A percentile compares a stretch with the other conserved stretches of the same genome.
Evolutionary conservation across 2,113 vertebrate species (phyloP).

Genomic region (Lagenorhynchus albirostris): DNA sequence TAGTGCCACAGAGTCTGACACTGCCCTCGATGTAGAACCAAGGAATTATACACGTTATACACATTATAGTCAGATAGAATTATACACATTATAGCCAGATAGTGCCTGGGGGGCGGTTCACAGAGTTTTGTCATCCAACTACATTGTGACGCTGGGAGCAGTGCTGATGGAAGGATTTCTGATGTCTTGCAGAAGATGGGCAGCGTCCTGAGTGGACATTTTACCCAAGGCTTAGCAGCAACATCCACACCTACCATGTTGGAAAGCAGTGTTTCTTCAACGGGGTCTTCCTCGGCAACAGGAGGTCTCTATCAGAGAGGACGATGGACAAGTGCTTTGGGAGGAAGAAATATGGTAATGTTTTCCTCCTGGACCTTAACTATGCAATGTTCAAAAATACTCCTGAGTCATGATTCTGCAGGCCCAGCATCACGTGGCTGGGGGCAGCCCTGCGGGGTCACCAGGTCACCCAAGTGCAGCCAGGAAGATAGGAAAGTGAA

Average conservation of each 20-base stretch:
- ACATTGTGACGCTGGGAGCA: not conserved
- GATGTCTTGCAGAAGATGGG: constrained; percentile 66
- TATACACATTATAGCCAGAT: not conserved
- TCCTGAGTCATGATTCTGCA: not conserved
- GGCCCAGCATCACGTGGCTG: not conserved
- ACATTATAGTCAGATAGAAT: fast-evolving
- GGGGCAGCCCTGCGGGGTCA: not conserved
- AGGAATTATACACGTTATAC: not conserved
- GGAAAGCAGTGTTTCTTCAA: constrained; percentile 72
- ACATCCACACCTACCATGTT: constrained; percentile 68
- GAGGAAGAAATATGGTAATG: constrained; percentile 67
- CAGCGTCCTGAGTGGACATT: constrained; percentile 72
- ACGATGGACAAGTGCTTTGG: constrained; percentile 62
- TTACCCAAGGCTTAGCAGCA: constrained; percentile 66
- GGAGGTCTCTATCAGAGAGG: constrained; percentile 51
- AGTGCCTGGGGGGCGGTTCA: not conserved
- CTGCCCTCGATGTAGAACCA: not conserved
- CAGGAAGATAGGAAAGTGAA: not conserved
- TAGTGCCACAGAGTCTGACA: not conserved
- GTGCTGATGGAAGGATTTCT: constrained; percentile 8
- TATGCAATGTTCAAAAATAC: too few relatives aligned
- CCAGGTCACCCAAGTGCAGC: not conserved
- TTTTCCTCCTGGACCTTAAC: not conserved
- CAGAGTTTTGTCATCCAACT: not conserved
- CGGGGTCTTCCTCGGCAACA: constrained; percentile 65